Percentiles rank a stretch among this genome's conserved stretches.
These are phyloP conservation scores for Cataglyphis rosenhaueri DNA, from an alignment of 2,888 invertebrate genomes.

Conservation along the genomic window DNA sequence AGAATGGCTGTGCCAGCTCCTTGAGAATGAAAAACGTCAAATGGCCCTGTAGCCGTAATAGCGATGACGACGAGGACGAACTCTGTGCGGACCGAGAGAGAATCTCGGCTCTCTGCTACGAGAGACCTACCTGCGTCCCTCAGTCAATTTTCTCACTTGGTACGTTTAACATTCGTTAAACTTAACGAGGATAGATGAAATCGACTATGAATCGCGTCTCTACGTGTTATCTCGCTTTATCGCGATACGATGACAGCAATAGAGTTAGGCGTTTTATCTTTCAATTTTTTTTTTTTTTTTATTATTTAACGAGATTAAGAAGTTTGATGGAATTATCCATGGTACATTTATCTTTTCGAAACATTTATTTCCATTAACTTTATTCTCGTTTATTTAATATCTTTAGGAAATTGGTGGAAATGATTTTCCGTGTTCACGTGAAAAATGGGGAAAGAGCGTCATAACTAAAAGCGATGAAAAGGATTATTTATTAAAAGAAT, in stretches of 20 bases:
- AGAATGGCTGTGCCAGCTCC: constrained; percentile 45
- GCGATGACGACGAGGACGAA: constrained; percentile 37
- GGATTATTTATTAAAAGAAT: neutral
- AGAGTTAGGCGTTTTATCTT: neutral
- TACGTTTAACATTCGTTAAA: constrained; percentile 22
- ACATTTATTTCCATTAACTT: neutral
- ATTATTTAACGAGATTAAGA: neutral
- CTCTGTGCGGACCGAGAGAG: neutral
- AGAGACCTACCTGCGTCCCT: neutral
- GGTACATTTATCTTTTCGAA: neutral
- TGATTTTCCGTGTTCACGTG: neutral
- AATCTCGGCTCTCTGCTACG: constrained; percentile 16
- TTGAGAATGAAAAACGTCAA: constrained; percentile 46
- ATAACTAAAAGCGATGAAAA: neutral
- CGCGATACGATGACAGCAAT: neutral
- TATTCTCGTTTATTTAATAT: neutral
- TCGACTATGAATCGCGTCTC: neutral
- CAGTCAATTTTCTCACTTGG: neutral
- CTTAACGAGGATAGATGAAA: neutral
- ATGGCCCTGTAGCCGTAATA: constrained; percentile 28
- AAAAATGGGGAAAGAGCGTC: neutral
- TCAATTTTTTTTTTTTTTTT: neutral
- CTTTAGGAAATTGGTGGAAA: neutral
- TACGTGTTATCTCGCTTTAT: neutral
- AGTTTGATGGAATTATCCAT: neutral